Percentiles rank a stretch among this genome's conserved stretches.
Conservation (phyloP, 2,888 invertebrate species). For the Cremastinae sp. region DNA sequence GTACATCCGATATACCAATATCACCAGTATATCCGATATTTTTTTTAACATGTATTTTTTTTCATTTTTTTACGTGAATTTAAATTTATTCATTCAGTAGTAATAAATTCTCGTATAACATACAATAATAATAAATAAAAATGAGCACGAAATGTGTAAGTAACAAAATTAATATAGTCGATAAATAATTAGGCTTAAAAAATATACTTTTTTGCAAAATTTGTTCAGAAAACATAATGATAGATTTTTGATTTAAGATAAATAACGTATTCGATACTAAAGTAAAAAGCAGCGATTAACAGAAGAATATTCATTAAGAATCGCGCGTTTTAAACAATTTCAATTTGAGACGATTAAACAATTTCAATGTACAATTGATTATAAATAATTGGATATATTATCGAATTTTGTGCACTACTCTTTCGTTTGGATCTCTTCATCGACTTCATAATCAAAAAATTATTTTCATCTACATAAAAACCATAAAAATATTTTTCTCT, state of each 20-base stretch:
- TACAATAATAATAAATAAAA: constrained; percentile 50
- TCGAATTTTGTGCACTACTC: neutral
- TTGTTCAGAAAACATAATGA: constrained; percentile 17
- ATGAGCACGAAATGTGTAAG: constrained; percentile 41
- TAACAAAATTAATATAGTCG: constrained; percentile 26
- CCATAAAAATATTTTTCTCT: too few species aligned
- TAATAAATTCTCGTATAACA: constrained; percentile 23
- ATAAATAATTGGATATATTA: constrained; percentile 1
- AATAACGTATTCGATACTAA: neutral
- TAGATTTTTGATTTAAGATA: constrained; percentile 23
- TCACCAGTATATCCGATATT: neutral
- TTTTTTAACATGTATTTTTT: neutral
- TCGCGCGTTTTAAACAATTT: neutral
- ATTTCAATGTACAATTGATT: neutral
- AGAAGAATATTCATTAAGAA: neutral
- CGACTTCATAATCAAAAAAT: too few species aligned
- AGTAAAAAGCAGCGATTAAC: neutral
- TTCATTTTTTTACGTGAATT: constrained; percentile 7
- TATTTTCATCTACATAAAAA: too few species aligned
- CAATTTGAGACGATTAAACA: too few species aligned
- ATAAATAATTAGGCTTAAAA: constrained; percentile 33
- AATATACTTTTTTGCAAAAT: constrained; percentile 15
- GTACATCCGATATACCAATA: constrained; percentile 3
- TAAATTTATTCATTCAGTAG: constrained; percentile 25
- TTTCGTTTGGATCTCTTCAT: too few species aligned